Conservation (phyloP, 2,797 vertebrate genomes). For the Molossus molossus region DNA sequence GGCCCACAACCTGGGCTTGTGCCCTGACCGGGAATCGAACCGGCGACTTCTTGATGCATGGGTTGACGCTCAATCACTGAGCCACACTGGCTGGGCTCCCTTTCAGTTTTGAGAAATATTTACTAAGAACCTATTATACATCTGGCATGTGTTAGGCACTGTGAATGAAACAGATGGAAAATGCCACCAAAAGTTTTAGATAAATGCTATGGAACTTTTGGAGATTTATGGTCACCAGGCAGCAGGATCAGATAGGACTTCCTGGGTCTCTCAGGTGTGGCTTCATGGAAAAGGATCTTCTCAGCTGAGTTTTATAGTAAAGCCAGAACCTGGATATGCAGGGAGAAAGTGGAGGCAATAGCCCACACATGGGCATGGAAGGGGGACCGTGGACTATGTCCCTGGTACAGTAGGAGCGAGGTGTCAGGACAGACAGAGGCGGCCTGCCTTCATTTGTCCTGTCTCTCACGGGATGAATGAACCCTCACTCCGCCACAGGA, state of each 20-base stretch:
- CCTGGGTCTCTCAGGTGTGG: not conserved
- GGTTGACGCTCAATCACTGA: not conserved
- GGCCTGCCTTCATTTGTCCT: not conserved
- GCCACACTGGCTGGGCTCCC: not conserved
- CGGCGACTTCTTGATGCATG: not conserved
- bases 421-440: not conserved
- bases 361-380: not conserved
- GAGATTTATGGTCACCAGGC: not conserved
- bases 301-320: conserved; percentile 36
- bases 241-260: not conserved
- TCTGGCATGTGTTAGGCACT: not conserved
- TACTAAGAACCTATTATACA: not conserved
- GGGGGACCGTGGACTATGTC: not conserved
- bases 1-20: no score
- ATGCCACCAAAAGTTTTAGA: not conserved
- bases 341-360: not conserved
- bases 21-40: no score
- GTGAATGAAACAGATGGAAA: conserved; percentile 5
- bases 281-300: not conserved
- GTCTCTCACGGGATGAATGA: not conserved
- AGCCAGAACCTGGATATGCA: not conserved
- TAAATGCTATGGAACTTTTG: not conserved
- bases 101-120: conserved; percentile 26
- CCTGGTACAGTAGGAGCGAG: not conserved
- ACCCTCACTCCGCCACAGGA: not conserved